phyloP scores from a whole-genome alignment of 2,113 vertebrate genomes.

The Butorides virescens region DNA sequence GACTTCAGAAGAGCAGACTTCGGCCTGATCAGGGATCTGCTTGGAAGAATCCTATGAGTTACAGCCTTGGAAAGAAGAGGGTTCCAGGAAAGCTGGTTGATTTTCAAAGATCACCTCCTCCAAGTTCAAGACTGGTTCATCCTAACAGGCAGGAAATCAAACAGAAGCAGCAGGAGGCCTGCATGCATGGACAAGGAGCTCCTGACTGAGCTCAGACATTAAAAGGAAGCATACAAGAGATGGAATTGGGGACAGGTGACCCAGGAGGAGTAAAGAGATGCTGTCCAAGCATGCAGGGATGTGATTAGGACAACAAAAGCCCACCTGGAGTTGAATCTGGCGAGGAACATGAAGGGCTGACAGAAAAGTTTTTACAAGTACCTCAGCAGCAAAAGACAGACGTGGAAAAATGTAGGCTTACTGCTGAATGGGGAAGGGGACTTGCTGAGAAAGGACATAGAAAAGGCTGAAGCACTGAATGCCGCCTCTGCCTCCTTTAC shows the following conservation, averaged over 20 bases:
- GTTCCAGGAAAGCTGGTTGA: not conserved
- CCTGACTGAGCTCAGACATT: not conserved
- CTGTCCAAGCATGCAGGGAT: not conserved
- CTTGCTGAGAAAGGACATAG: not conserved
- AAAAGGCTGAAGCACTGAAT: not conserved
- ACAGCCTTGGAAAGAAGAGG: not conserved
- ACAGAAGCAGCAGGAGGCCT: not conserved
- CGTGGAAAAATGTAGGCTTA: not conserved
- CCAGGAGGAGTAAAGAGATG: not conserved
- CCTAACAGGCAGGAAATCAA: not conserved
- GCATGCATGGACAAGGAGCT: not conserved
- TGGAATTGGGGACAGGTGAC: not conserved
- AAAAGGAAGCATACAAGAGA: not conserved
- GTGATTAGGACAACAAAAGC: not conserved
- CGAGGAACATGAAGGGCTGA: not conserved
- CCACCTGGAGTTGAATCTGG: not conserved
- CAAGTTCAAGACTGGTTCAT: not conserved
- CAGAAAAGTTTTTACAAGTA: not conserved
- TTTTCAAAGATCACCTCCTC: not conserved
- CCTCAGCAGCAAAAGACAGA: not conserved
- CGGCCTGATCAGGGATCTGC: not conserved
- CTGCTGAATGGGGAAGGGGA: not conserved
- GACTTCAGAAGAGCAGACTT: not conserved
- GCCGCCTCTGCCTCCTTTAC: not conserved
- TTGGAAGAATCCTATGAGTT: not conserved